Evolutionary conservation across 1,140 invertebrate genomes (phyloP), one percentile per base, ranked within the genome.

Genomic region (Drosophila eugracilis): DNA sequence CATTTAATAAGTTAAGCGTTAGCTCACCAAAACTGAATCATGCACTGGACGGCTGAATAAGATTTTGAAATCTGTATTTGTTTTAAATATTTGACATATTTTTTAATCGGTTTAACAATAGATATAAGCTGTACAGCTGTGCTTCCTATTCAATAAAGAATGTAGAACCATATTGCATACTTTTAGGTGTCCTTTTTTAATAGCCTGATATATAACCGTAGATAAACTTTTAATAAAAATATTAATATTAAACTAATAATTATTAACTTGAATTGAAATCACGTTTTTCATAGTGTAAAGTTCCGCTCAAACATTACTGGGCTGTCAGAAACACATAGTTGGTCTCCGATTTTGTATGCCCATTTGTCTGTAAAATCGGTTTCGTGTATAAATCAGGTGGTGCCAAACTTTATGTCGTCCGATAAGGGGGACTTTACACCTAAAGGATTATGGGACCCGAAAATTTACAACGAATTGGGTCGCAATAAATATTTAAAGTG

Each of bases 1-100:
- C 75, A 63, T 83, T 88, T 88, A 83, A 83, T 86, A 88, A 88
- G 83, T 88, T 88, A 88, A 88, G 78, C 78, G 70, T 53, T 69
- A 30, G 49, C 36, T 42, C 26, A 50, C 58, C 49, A 32, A 53
- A 34, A 42, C 24, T 21, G 24, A 19, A 32, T 17, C 21, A 34
- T 22, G n/a, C 24, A 44, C 21, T 65, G 30, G 22, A 22, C 32
- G 4, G n/a, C 15, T n/a, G 7, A 1, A 1, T n/a, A 28, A 17
- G 28, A 21, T 26, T 10, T n/a, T 9, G 5, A 39, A 19, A 19
- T 10, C 2, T 0, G 6, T n/a, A n/a, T n/a, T n/a, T n/a, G n/a
- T n/a, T n/a, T n/a, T n/a, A n/a, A n/a, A n/a, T n/a, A n/a, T n/a
- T n/a, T n/a, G n/a, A n/a, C n/a, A n/a, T n/a, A n/a, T n/a, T n/a